These are phyloP conservation scores for Cygnus buccinator DNA, from an alignment of 2,113 vertebrate genomes.

Conservation along the genomic window DNA sequence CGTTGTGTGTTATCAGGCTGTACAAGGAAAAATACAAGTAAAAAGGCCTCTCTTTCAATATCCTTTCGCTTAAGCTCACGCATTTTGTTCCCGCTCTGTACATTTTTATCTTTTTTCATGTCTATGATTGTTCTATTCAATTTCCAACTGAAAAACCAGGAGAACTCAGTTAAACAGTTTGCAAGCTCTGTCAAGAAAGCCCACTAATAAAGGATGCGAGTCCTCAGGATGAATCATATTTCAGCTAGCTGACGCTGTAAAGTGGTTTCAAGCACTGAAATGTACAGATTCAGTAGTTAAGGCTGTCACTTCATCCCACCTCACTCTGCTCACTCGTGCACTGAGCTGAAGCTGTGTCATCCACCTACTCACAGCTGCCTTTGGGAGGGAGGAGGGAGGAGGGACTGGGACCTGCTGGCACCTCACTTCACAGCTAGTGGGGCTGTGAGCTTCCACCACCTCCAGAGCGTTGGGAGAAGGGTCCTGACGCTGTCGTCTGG, in stretches of 20 bases:
- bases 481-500: not conserved
- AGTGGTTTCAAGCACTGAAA: not conserved
- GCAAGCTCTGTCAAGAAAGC: constrained; percentile 2
- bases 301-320: not conserved
- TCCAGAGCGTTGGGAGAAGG: not conserved
- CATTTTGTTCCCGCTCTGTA: not conserved
- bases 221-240: constrained; percentile 34
- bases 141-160: not conserved
- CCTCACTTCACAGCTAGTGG: not conserved
- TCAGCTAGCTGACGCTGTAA: not conserved
- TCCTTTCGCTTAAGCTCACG: not conserved
- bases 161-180: not conserved
- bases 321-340: not conserved
- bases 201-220: not conserved
- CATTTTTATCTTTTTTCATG: not conserved
- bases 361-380: not conserved
- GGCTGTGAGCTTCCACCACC: not conserved
- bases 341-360: not conserved
- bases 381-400: not conserved
- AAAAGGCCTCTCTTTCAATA: not conserved
- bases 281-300: not conserved
- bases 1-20: not conserved
- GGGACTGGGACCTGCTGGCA: not conserved
- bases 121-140: not conserved
- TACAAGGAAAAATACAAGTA: not conserved